Evolutionary conservation across 2,888 invertebrate species (phyloP), one percentile per base, ranked within the genome.

Genomic region (Phymatocera aterrima): DNA sequence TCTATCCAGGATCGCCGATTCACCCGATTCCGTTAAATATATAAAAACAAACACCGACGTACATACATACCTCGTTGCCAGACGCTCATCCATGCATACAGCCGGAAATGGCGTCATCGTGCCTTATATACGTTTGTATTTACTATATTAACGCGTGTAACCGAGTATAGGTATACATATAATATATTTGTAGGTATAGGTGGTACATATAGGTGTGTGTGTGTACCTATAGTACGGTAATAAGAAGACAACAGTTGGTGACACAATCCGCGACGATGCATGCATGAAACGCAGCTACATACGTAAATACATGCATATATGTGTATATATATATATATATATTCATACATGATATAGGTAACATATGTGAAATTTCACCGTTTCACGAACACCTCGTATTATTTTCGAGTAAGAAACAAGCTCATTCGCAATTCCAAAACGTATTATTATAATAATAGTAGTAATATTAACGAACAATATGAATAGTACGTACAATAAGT

Each of bases 91-190:
- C 18, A 51, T 51, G 51, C n/a, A n/a, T n/a, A n/a, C n/a, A n/a
- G n/a, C 72, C 72, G 72, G 72, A 72, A 72, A 34, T 72, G 48
- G 51, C 48, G 72, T 72, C 51, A 72, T 51, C 10, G n/a, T 31
- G 34, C 31, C 51, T 72, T 34, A n/a, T n/a, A n/a, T n/a, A 51
- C 48, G 72, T 68, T 40, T 28, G 68, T 28, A 43, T 43, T 24
- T 24, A 68, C 40, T 65, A 21, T 46, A 68, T 21, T 21, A 24
- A 40, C n/a, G n/a, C n/a, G n/a, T n/a, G n/a, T n/a, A n/a, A n/a
- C n/a, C n/a, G n/a, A n/a, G n/a, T n/a, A n/a, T n/a, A n/a, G n/a
- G n/a, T n/a, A n/a, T n/a, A n/a, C n/a, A n/a, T n/a, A n/a, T n/a
- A n/a, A n/a, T 18, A 21, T 54, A 54, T 12, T 18, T 28, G 12